Conservation (phyloP, 2,113 vertebrate species). For the Xiphorhynchus elegans region DNA sequence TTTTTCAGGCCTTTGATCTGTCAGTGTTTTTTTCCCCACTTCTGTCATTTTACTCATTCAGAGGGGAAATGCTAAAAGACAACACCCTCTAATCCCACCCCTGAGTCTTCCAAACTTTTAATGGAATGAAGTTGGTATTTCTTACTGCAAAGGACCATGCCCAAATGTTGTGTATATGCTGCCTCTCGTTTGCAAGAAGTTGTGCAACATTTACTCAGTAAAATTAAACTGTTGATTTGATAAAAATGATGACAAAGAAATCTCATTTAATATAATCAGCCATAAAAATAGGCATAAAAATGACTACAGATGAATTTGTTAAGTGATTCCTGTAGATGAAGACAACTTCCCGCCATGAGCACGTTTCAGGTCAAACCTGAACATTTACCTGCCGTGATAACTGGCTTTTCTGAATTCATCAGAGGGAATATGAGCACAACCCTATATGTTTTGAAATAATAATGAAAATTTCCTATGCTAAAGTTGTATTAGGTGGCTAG, state of each 20-base stretch:
- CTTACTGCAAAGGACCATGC: background rate
- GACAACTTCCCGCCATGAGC: background rate
- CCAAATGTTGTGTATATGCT: background rate
- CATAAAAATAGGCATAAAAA: background rate
- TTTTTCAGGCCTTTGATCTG: background rate
- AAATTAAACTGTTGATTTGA: background rate
- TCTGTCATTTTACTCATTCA: background rate
- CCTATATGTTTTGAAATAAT: background rate
- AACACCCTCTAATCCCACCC: background rate
- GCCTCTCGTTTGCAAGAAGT: background rate
- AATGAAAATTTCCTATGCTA: background rate
- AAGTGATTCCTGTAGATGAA: background rate
- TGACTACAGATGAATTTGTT: background rate
- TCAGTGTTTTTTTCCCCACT: background rate
- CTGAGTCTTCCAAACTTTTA: background rate
- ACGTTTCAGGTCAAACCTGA: background rate
- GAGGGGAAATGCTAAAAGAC: background rate
- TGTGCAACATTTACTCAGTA: background rate
- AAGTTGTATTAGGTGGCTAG: background rate
- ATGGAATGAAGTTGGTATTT: background rate
- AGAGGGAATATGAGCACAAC: background rate
- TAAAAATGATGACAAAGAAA: background rate
- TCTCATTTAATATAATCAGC: background rate
- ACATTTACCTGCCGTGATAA: background rate
- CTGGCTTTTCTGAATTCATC: background rate